Conservation (phyloP, 2,113 vertebrate genomes). For the Corythaixoides concolor region DNA sequence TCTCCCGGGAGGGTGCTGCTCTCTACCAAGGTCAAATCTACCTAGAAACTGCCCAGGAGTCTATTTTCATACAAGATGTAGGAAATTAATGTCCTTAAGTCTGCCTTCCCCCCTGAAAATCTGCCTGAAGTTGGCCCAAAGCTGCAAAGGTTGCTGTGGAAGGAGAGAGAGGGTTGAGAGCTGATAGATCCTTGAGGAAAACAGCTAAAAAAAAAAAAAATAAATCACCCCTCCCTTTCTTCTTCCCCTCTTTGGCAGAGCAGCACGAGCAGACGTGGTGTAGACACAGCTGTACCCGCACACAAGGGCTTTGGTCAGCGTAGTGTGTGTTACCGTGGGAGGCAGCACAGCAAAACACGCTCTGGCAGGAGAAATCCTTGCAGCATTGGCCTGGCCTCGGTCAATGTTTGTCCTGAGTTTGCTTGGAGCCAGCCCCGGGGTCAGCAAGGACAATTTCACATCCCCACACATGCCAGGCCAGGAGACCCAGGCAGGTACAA, state of each 20-base stretch:
- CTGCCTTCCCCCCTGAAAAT: background rate
- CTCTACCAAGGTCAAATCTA: background rate
- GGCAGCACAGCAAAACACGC: background rate
- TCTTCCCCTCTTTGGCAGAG: slow-evolving; percentile 7
- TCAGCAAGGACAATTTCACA: rapidly evolving
- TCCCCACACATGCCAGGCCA: rapidly evolving
- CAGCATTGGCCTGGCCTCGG: background rate
- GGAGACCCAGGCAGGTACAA: background rate
- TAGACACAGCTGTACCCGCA: slow-evolving; percentile 62
- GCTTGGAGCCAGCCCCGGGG: background rate
- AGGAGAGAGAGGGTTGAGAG: background rate
- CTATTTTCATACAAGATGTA: background rate
- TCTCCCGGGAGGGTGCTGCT: background rate
- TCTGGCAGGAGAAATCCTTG: background rate
- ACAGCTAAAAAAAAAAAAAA: background rate
- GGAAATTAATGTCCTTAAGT: background rate
- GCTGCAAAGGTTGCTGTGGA: background rate
- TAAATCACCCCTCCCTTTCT: slow-evolving; percentile 15
- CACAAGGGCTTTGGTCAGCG: slow-evolving; percentile 29
- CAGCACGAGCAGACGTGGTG: slow-evolving; percentile 31
- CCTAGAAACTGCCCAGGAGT: background rate
- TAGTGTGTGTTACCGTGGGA: background rate
- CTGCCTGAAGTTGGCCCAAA: background rate
- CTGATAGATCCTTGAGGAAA: background rate
- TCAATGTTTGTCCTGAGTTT: background rate